These are phyloP conservation scores for Bufo gargarizans DNA, from an alignment of 2,113 vertebrate species.

Conservation along the genomic window DNA sequence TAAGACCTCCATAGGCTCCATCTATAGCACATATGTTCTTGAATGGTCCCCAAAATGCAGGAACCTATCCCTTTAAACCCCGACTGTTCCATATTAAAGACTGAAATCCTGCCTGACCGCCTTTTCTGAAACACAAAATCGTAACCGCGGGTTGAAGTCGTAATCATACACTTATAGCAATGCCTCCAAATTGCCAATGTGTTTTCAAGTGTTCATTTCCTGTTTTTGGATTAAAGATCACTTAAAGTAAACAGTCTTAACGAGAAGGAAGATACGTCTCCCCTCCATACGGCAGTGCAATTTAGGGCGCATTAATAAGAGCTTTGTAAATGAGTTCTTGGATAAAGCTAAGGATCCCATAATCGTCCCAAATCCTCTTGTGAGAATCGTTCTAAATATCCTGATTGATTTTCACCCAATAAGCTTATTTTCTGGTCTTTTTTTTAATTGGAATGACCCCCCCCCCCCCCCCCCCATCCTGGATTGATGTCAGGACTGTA, in stretches of 20 bases:
- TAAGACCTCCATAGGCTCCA: not conserved
- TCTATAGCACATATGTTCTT: not conserved
- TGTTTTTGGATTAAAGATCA: conserved; percentile 47
- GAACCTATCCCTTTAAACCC: not conserved
- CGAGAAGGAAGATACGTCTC: conserved; percentile 33
- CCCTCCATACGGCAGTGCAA: conserved; percentile 63
- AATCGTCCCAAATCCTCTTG: conserved; percentile 78
- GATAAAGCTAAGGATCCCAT: conserved; percentile 73
- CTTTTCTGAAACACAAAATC: not conserved
- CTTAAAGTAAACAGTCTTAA: conserved; percentile 60
- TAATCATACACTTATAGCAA: conserved; percentile 24
- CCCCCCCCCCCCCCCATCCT: not conserved
- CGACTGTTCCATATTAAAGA: not conserved
- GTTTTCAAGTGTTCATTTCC: conserved; percentile 44
- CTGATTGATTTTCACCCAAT: conserved; percentile 60
- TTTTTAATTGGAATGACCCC: conserved; percentile 9
- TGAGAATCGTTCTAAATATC: conserved; percentile 63
- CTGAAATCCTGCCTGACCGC: not conserved
- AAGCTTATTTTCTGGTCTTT: conserved; percentile 63
- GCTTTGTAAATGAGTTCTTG: conserved; percentile 72
- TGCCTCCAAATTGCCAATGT: conserved; percentile 28
- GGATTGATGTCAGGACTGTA: conserved; percentile 13
- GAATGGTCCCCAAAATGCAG: not conserved
- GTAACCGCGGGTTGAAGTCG: not conserved
- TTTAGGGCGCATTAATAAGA: conserved; percentile 76